Conservation (phyloP, 2,113 vertebrate genomes). For the Smithornis capensis region DNA sequence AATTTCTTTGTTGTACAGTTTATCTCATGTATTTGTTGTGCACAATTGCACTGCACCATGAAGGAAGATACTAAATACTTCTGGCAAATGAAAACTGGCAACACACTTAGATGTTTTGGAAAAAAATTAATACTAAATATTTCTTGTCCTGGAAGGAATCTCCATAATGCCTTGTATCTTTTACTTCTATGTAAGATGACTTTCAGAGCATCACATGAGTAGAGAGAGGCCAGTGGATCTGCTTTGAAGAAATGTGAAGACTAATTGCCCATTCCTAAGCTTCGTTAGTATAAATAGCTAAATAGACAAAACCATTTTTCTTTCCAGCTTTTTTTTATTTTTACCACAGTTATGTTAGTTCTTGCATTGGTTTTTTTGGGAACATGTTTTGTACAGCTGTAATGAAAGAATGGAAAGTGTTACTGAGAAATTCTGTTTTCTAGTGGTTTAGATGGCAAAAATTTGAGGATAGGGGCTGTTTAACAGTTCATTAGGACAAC, state of each 20-base stretch:
- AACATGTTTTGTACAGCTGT: slow-evolving; percentile 46
- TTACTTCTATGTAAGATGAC: background rate
- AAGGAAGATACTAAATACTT: background rate
- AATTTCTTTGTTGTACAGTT: background rate
- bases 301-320: slow-evolving; percentile 28
- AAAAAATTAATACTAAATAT: slow-evolving; percentile 8
- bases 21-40: background rate
- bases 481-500: background rate
- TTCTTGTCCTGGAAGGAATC: background rate
- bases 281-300: background rate
- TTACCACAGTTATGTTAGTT: slow-evolving; percentile 46
- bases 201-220: background rate
- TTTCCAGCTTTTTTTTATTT: slow-evolving; percentile 1
- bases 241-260: background rate
- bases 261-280: slow-evolving; percentile 6
- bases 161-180: background rate
- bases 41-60: background rate
- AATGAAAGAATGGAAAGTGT: slow-evolving; percentile 43
- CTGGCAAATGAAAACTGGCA: background rate
- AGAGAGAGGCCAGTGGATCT: background rate
- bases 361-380: slow-evolving; percentile 40
- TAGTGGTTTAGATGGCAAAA: background rate
- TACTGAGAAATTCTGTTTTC: slow-evolving; percentile 28
- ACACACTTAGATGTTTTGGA: background rate
- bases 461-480: background rate